Percentiles rank a stretch among this genome's conserved stretches.
Evolutionary conservation across 2,113 vertebrate species (phyloP).

Genomic region (Ptilorrhoa leucosticta): DNA sequence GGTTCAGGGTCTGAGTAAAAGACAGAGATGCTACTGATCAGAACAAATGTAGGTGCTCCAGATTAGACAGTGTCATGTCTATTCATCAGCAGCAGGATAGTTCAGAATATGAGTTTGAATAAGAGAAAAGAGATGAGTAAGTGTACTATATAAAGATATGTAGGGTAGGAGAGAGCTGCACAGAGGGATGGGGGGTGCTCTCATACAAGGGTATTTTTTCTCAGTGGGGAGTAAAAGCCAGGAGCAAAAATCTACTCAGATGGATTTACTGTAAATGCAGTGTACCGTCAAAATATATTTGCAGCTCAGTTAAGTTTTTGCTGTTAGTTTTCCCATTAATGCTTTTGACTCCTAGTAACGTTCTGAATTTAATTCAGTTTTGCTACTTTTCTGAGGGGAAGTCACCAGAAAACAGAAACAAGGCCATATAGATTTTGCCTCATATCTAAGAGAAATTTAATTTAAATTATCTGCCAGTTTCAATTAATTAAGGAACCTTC

Average conservation of each 20-base stretch:
- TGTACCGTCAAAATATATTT: constrained; percentile 15
- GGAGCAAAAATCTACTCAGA: neutral
- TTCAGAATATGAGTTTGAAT: neutral
- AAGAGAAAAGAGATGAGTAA: neutral
- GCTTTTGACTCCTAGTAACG: neutral
- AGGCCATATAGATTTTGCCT: neutral
- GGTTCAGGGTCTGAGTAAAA: neutral
- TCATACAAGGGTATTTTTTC: neutral
- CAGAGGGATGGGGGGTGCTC: accelerated
- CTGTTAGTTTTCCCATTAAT: neutral
- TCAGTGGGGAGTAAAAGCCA: neutral
- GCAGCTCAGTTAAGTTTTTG: neutral
- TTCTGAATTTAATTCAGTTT: constrained; percentile 3
- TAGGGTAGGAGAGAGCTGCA: neutral
- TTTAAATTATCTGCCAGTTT: neutral
- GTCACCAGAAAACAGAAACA: neutral
- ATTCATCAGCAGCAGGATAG: neutral
- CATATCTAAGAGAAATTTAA: constrained; percentile 19
- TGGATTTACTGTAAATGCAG: neutral
- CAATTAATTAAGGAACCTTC: neutral
- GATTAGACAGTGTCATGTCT: neutral
- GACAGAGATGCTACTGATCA: neutral
- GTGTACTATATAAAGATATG: neutral
- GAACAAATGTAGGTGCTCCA: neutral
- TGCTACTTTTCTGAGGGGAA: constrained; percentile 7